Conservation (phyloP, 2,113 vertebrate genomes). For the Rallus limicola region DNA sequence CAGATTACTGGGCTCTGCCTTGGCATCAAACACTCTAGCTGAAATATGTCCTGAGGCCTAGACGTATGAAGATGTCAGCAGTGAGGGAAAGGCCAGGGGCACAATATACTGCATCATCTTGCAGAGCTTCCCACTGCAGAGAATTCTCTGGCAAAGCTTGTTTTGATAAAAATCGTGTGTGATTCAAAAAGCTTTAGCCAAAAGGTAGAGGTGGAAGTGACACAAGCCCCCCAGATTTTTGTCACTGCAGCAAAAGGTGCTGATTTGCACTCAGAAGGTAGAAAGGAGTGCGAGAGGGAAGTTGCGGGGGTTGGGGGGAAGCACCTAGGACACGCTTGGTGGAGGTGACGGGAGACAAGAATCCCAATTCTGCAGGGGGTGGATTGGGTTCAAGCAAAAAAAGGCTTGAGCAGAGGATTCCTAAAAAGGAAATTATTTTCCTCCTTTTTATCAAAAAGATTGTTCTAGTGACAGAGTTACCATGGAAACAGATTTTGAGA, state of each 20-base stretch:
- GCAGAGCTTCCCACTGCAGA: background rate
- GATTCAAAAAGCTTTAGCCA: background rate
- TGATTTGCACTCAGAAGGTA: background rate
- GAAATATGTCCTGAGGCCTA: background rate
- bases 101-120: background rate
- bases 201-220: background rate
- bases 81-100: background rate
- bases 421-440: slow-evolving; percentile 36
- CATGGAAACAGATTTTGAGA: slow-evolving; percentile 32
- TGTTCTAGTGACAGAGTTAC: slow-evolving; percentile 2
- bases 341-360: background rate
- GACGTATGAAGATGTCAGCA: background rate
- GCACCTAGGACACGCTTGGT: background rate
- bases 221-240: background rate
- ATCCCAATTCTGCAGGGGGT: background rate
- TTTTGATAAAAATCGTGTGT: background rate
- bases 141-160: background rate
- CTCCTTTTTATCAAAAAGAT: slow-evolving; percentile 21
- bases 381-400: background rate
- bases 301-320: background rate
- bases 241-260: background rate
- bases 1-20: background rate
- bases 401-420: background rate
- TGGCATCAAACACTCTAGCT: background rate
- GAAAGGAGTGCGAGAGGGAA: background rate